Conservation (phyloP, 1,140 invertebrate species). For the Brachionus sp. region DNA sequence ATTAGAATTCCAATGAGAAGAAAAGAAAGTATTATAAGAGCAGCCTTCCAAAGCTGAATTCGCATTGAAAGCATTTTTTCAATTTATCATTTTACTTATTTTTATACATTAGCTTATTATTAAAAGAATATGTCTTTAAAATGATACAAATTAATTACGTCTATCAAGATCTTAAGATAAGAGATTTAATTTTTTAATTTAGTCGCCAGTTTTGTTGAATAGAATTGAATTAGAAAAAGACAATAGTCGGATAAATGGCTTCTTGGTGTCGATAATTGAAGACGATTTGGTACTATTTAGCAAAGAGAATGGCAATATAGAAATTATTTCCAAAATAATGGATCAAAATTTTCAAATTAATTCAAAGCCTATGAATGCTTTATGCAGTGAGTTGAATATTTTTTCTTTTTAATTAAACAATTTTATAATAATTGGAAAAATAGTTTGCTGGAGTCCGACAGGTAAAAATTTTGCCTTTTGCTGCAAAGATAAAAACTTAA, state of each 20-base stretch:
- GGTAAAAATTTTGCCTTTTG: background rate
- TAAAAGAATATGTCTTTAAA: background rate
- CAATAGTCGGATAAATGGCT: background rate
- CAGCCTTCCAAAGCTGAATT: background rate
- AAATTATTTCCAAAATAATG: background rate
- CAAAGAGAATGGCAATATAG: background rate
- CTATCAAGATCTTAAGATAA: background rate
- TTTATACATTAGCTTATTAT: background rate
- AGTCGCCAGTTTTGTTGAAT: background rate
- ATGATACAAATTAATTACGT: background rate
- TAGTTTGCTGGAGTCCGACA: conserved; percentile 26
- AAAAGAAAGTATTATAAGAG: background rate
- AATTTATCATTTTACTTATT: conserved; percentile 3
- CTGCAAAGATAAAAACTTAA: background rate
- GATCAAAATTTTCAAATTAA: background rate
- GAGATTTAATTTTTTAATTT: background rate
- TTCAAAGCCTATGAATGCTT: background rate
- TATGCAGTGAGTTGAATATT: background rate
- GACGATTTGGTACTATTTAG: background rate
- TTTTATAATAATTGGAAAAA: background rate
- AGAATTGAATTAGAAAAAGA: background rate
- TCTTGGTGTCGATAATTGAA: background rate
- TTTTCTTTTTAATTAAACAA: background rate
- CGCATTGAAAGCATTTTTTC: background rate
- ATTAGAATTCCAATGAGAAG: background rate